Base-by-base conservation (phyloP, 2,888 invertebrate genomes). In the Stenotaenia linearis region DNA sequence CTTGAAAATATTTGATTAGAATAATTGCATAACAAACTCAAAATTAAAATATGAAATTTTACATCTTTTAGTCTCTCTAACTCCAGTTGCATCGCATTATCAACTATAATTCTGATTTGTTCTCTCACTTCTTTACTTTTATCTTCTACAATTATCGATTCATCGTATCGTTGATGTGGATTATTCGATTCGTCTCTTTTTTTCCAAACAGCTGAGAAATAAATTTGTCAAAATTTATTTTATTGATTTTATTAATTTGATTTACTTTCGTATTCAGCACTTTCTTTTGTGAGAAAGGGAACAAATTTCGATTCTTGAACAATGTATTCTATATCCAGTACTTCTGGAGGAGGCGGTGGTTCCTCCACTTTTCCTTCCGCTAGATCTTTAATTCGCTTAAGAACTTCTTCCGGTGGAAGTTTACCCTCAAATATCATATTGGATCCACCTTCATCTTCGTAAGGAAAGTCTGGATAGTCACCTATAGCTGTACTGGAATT, bases 361-460 rank as follows among this genome's bases (percentile, higher is more conserved):
- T 32, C 35, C 7, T 28, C 30, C 10, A 35, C 5, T 7, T 30
- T 4, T 1, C 35, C 18, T 30, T 32, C 56, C 0, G 69, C 69
- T 4, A 9, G 6, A 15, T 69, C 69, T 15, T 45, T 77, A 40
- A 79, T 75, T 18, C 74, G 25, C 28, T 28, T 83, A 37, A 82
- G 83, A 76, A 85, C 83, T 79, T 84, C 81, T 82, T 87, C 86
- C 35, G 84, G 85, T 4, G 86, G 86, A 80, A 85, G 85, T 81
- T 86, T 86, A 75, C 85, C 85, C 82, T 86, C 85, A 79, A 96
- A 92, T 86, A 97, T 91, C 81, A 93, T 89, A 82, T 93, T 89
- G 0, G 96, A 96, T 0, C 96, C 96, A 7, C 96, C 96, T 83
- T 93, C 92, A 84, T 97, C 97, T 82, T 93, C 95, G 1, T 94